phyloP scores from a whole-genome alignment of 1,140 invertebrate genomes.

The Temnothorax curvispinosus region DNA sequence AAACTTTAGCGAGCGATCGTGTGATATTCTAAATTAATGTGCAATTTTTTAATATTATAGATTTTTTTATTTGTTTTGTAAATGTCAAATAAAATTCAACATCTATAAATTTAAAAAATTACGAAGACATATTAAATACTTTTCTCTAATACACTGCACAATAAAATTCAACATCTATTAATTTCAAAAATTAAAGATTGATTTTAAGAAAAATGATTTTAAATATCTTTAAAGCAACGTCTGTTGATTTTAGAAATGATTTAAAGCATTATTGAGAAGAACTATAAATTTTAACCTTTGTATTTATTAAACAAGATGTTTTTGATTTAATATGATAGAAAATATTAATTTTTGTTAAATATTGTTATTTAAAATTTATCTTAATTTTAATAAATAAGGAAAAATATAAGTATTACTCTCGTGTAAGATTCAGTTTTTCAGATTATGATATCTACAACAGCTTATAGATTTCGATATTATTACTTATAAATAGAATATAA shows the following conservation, averaged over 20 bases:
- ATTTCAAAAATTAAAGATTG: background rate
- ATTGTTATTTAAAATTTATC: background rate
- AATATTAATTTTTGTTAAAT: background rate
- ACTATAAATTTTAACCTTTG: background rate
- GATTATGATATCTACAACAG: background rate
- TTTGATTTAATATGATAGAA: background rate
- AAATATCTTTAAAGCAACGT: no score
- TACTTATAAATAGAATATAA: background rate
- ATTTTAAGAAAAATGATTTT: no score
- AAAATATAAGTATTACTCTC: background rate
- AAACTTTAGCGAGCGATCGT: background rate
- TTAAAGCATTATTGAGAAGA: background rate
- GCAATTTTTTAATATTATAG: background rate
- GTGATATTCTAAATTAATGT: background rate
- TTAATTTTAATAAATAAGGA: background rate
- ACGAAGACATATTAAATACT: background rate
- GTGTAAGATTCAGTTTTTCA: background rate
- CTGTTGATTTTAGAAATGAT: background rate
- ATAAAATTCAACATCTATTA: background rate
- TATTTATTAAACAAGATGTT: background rate
- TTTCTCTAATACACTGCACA: background rate
- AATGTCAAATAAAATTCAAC: background rate
- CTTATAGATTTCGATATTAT: background rate
- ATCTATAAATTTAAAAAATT: constrained; percentile 11
- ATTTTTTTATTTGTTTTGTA: background rate